A percentile compares a stretch with the other conserved stretches of the same genome.
phyloP scores from a whole-genome alignment of 2,113 vertebrate species.

The Lates calcarifer region DNA sequence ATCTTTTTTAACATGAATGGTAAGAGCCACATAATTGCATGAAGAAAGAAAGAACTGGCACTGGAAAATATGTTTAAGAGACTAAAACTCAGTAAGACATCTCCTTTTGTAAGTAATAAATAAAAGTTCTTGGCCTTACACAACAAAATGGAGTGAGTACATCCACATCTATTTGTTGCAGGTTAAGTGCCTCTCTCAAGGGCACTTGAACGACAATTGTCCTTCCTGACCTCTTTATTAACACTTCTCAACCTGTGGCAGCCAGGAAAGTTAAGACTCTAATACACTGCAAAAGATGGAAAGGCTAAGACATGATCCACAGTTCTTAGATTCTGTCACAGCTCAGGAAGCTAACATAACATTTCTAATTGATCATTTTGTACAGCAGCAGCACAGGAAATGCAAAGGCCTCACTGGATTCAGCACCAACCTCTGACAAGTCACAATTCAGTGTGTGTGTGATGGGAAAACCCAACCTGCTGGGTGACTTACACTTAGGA shows the following conservation, averaged over 20 bases:
- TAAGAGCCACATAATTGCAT: background rate
- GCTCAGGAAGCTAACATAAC: background rate
- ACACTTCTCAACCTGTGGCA: constrained; percentile 21
- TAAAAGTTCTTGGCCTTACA: background rate
- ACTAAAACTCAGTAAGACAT: background rate
- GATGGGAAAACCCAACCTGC: constrained; percentile 23
- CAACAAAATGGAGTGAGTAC: background rate
- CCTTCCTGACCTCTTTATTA: background rate
- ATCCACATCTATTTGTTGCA: background rate
- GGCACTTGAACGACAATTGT: background rate
- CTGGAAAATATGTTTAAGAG: background rate
- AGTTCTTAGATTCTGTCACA: background rate
- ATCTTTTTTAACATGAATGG: background rate
- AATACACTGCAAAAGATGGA: background rate
- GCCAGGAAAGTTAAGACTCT: constrained; percentile 4
- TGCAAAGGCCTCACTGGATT: background rate
- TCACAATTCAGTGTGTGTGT: background rate
- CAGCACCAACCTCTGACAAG: background rate
- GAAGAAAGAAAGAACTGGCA: background rate
- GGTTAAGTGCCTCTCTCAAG: constrained; percentile 36
- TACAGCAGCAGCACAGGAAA: constrained; percentile 12
- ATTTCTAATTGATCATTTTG: background rate
- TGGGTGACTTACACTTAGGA: background rate
- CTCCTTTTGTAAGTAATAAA: background rate
- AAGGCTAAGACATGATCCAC: background rate